Percentiles rank a stretch among this genome's conserved stretches.
Evolutionary conservation across 2,888 invertebrate genomes (phyloP).

Genomic region (Rugalucina vietnamica): DNA sequence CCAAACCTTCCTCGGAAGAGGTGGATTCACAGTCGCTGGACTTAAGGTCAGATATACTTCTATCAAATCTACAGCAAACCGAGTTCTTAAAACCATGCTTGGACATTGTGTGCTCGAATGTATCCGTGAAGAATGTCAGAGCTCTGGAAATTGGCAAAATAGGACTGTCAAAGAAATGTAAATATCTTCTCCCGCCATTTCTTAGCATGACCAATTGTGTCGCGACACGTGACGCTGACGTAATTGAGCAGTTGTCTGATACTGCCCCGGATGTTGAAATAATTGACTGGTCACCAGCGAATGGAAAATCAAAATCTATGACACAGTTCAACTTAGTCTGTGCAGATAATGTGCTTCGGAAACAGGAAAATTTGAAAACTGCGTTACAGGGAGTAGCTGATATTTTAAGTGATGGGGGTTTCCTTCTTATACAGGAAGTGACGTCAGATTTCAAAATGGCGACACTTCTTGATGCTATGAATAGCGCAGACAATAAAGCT

Average conservation of each 20-base stretch:
- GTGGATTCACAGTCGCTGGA: not conserved
- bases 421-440: conserved; percentile 83
- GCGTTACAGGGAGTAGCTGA: conserved; percentile 79
- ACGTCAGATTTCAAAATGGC: conserved; percentile 81
- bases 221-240: too few species aligned
- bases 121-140: conserved; percentile 45
- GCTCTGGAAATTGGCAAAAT: conserved; percentile 87
- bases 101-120: conserved; percentile 85
- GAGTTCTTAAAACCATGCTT: conserved; percentile 84
- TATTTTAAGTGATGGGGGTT: conserved; percentile 87
- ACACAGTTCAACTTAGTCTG: conserved; percentile 78
- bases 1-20: not conserved
- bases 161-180: conserved; percentile 67
- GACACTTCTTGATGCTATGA: conserved; percentile 69
- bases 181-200: too few species aligned
- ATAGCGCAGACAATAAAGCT: conserved; percentile 20
- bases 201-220: too few species aligned
- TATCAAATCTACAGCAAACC: conserved; percentile 40
- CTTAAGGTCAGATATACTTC: conserved; percentile 21
- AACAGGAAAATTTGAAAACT: conserved; percentile 63
- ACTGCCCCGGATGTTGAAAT: conserved; percentile 85
- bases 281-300: conserved; percentile 87
- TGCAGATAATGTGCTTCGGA: conserved; percentile 75
- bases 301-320: conserved; percentile 82
- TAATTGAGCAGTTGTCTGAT: too few species aligned